Evolutionary conservation across 1,140 invertebrate species (phyloP), one percentile per base, ranked within the genome.

Genomic region (Aphelenchoides avenae): DNA sequence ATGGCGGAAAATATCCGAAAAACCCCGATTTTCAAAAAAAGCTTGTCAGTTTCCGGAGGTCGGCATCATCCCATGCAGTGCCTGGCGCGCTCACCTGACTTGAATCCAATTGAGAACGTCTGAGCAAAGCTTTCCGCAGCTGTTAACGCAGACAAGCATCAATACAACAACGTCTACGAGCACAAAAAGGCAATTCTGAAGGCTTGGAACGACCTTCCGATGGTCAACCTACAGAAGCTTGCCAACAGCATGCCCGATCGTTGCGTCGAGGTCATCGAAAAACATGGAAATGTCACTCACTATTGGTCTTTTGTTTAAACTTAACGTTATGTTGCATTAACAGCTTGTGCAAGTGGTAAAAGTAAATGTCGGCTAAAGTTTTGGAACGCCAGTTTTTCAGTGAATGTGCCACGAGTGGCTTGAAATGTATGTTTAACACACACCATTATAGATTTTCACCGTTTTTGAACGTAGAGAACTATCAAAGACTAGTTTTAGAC

Each of bases 91-190:
- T 55, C 41, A n/a, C 61, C 66, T 15, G 66, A 68, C 59, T 29
- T 68, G 1, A 62, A 54, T 24, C 68, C 57, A 1, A 63, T 64
- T 33, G 56, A 67, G 53, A 48, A 66, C 36, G 33, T 62, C 13
- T 64, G 54, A 57, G 55, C 47, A 53, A 26, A 46, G 33, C 24
- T 70, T 20, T 55, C 39, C 5, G 33, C 33, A 4, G 9, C 6
- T 13, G 26, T 50, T 50, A 37, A 50, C 26, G 47, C 47, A 18
- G 7, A 39, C 6, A 50, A 50, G 18, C 34, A 39, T 31, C 5
- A 40, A 41, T 50, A 41, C 18, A 13, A 9, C 5, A 46, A n/a
- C 18, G 30, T 6, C 6, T 18, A 50, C 5, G 47, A 50, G 18
- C 18, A 37, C 3, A 50, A 50, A 20, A n/a, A 50, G 26, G 47